These are phyloP conservation scores for Mythimna loreyi DNA, from an alignment of 2,888 invertebrate genomes.

Conservation along the genomic window DNA sequence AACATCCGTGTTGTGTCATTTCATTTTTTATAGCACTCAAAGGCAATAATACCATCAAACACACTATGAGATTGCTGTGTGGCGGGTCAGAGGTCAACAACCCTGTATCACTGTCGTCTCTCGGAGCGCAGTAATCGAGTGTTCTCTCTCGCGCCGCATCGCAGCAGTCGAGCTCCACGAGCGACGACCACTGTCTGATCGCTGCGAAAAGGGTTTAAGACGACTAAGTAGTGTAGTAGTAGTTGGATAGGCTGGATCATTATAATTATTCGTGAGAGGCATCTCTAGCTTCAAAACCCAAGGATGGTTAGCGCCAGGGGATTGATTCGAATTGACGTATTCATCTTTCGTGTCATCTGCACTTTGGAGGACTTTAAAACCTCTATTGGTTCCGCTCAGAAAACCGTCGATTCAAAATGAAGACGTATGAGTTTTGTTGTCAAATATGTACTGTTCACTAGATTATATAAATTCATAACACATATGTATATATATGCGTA, in stretches of 20 bases:
- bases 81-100: constrained; percentile 23
- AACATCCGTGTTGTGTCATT: neutral
- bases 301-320: no score
- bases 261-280: neutral
- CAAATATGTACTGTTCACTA: no score
- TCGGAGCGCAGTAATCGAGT: constrained; percentile 6
- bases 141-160: neutral
- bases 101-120: constrained; percentile 9
- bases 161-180: constrained; percentile 9
- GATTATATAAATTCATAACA: neutral
- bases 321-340: no score
- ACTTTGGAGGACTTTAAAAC: no score
- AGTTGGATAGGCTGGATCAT: neutral
- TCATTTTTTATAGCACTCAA: neutral
- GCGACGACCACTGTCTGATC: neutral
- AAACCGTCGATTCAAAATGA: no score
- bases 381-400: no score
- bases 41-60: neutral
- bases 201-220: neutral
- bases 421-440: no score
- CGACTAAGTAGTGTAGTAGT: neutral
- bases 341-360: no score
- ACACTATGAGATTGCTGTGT: neutral
- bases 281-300: neutral
- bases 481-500: neutral